Percentiles rank a stretch among this genome's conserved stretches.
These are phyloP conservation scores for Diploscapter pachys DNA, from an alignment of 1,140 invertebrate species.

Conservation along the genomic window DNA sequence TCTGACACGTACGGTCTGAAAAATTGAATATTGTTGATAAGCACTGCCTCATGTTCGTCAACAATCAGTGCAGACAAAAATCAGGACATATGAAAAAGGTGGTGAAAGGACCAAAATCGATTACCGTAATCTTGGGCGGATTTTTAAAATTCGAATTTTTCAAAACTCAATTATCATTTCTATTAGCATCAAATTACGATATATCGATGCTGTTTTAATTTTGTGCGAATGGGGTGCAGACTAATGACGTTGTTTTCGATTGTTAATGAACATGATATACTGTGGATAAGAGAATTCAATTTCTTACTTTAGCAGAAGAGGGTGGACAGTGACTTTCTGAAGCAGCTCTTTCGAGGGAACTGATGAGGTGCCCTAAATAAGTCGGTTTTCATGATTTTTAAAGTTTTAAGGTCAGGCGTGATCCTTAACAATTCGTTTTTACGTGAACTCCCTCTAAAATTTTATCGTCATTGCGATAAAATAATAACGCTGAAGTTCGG, in stretches of 20 bases:
- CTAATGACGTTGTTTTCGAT: no score
- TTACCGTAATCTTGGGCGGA: no score
- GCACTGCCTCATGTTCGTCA: background rate
- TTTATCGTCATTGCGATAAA: background rate
- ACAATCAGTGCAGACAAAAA: background rate
- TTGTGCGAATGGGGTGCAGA: no score
- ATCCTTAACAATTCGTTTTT: background rate
- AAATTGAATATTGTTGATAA: slow-evolving; percentile 1
- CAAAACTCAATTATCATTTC: no score
- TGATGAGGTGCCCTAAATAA: background rate
- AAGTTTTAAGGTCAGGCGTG: background rate
- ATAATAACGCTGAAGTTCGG: background rate
- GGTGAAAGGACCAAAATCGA: no score
- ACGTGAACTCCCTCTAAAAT: background rate
- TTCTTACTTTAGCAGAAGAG: slow-evolving; percentile 27
- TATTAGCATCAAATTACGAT: no score
- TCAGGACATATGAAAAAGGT: background rate
- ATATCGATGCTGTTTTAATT: no score
- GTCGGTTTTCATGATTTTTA: background rate
- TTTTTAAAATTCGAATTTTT: no score
- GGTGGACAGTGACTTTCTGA: slow-evolving; percentile 37
- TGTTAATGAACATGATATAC: no score
- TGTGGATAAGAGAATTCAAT: no score
- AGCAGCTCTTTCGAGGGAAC: slow-evolving; percentile 16
- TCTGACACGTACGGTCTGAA: slow-evolving; percentile 27